phyloP scores from a whole-genome alignment of 2,888 invertebrate genomes.

The Synergus gifuensis region DNA sequence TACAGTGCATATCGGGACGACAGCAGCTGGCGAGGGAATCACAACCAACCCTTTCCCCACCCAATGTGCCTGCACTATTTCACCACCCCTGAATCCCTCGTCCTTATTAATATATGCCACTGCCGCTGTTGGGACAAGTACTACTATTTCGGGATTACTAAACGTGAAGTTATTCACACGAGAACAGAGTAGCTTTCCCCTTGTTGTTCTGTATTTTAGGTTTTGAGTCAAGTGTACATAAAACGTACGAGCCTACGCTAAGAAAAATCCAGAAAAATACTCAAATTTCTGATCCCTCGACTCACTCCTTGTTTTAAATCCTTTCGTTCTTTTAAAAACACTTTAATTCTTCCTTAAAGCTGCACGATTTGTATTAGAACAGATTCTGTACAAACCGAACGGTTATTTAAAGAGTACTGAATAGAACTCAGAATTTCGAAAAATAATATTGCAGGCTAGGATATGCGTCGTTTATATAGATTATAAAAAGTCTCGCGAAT shows the following conservation, averaged over 20 bases:
- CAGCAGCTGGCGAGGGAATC: constrained; percentile 72
- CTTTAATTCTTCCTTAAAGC: no score
- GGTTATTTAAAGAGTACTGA: no score
- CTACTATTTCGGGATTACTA: constrained; percentile 65
- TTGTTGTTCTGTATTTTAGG: constrained; percentile 14
- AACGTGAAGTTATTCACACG: constrained; percentile 62
- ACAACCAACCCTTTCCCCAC: constrained; percentile 55
- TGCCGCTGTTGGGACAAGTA: constrained; percentile 58
- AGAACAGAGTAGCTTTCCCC: constrained; percentile 48
- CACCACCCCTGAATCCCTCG: constrained; percentile 48
- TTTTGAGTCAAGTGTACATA: not conserved
- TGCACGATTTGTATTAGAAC: no score
- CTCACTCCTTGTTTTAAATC: no score
- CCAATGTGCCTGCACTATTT: constrained; percentile 44
- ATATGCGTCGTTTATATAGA: not conserved
- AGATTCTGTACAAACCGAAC: no score
- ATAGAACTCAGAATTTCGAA: no score
- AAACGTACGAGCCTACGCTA: not conserved
- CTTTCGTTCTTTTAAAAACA: no score
- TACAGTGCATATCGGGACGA: constrained; percentile 72
- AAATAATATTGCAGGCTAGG: no score
- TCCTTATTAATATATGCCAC: constrained; percentile 69
- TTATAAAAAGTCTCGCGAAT: not conserved
- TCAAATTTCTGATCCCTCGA: not conserved
- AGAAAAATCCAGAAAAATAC: not conserved